These are phyloP conservation scores for Rhynchophorus ferrugineus DNA, from an alignment of 1,140 invertebrate genomes.

Conservation along the genomic window DNA sequence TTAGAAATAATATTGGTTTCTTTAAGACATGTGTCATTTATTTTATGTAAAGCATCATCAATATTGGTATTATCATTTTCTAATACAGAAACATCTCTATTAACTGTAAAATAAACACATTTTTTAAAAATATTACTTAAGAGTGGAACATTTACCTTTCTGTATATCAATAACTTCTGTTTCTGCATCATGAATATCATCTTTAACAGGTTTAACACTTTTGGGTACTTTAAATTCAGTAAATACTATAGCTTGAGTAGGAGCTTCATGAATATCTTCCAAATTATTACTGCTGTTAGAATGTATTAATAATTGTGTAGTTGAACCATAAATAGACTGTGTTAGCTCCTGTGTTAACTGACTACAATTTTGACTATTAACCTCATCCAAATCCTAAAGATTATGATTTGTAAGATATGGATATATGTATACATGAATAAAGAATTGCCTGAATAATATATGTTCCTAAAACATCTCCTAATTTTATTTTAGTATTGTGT, in stretches of 20 bases:
- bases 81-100: too few species aligned
- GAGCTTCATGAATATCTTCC: conserved; percentile 14
- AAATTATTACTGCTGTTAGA: conserved; percentile 2
- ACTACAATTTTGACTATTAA: conserved; percentile 4
- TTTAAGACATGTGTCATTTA: too few species aligned
- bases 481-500: conserved; percentile 23
- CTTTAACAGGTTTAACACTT: neutral
- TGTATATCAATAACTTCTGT: conserved; percentile 5
- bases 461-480: conserved; percentile 24
- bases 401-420: neutral
- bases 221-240: conserved; percentile 4
- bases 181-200: conserved; percentile 6
- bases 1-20: neutral
- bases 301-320: conserved; percentile 21
- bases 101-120: too few species aligned
- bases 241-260: conserved; percentile 4
- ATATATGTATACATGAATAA: neutral
- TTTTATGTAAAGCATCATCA: too few species aligned
- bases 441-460: conserved; percentile 8
- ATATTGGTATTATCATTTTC: too few species aligned
- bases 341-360: conserved; percentile 19
- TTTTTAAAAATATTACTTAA: too few species aligned
- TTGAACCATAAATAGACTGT: conserved; percentile 22
- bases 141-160: too few species aligned
- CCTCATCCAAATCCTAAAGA: neutral